phyloP scores from a whole-genome alignment of 2,888 invertebrate genomes.

The Pristionchus arcanus region DNA sequence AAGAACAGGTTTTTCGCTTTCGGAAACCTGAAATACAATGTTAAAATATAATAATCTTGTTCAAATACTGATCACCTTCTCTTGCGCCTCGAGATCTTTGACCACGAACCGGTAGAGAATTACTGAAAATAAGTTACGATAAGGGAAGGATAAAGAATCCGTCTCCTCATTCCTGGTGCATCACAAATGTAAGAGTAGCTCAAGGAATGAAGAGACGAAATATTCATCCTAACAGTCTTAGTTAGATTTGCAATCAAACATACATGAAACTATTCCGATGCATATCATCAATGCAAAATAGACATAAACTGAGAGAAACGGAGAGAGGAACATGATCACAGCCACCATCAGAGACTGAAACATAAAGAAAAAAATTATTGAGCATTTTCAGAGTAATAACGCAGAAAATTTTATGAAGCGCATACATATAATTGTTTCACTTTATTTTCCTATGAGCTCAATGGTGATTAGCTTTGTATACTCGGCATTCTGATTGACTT shows the following conservation, averaged over 20 bases:
- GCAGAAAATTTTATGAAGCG: too few relatives aligned
- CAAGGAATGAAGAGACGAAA: neutral
- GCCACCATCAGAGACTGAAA: neutral
- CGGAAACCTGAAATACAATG: neutral
- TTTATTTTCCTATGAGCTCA: too few relatives aligned
- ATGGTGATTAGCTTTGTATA: too few relatives aligned
- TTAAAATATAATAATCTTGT: neutral
- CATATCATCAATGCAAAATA: neutral
- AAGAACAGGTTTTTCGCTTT: neutral
- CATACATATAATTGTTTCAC: too few relatives aligned
- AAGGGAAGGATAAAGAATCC: neutral
- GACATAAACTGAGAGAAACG: neutral
- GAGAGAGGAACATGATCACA: neutral
- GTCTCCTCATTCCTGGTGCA: too few relatives aligned
- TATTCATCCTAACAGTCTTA: too few relatives aligned
- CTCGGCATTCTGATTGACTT: too few relatives aligned
- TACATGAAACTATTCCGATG: neutral
- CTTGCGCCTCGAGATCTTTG: neutral
- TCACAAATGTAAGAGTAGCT: too few relatives aligned
- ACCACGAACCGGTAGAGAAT: neutral
- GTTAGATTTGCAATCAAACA: neutral
- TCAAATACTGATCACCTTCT: neutral
- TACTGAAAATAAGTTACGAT: neutral
- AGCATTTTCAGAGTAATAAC: neutral
- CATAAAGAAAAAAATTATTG: neutral